phyloP scores from a whole-genome alignment of 2,113 vertebrate genomes.

The Protobothrops flavoviridis region DNA sequence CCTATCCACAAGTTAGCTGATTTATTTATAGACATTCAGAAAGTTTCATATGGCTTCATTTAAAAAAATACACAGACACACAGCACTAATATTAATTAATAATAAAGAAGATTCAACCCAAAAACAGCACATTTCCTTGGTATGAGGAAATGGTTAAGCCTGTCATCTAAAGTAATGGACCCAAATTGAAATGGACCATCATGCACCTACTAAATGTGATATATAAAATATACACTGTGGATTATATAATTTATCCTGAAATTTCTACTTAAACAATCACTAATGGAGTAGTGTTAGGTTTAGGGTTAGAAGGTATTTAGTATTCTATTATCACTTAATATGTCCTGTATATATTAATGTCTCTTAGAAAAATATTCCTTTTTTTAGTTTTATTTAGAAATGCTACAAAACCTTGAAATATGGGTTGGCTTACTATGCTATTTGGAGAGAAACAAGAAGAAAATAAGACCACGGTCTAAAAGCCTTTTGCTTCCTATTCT shows the following conservation, averaged over 20 bases:
- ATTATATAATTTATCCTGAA: not conserved
- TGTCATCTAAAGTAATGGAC: not conserved
- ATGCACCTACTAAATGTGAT: not conserved
- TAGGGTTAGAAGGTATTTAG: not conserved
- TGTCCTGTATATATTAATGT: not conserved
- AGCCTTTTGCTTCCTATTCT: not conserved
- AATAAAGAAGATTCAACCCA: not conserved
- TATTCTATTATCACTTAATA: not conserved
- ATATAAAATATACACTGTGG: not conserved
- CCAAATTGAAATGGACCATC: not conserved
- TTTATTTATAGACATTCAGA: not conserved
- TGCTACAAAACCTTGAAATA: not conserved
- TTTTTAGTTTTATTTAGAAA: not conserved
- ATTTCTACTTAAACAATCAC: not conserved
- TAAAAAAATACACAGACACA: not conserved
- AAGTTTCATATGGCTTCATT: no score
- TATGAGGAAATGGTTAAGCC: not conserved
- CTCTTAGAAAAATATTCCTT: not conserved
- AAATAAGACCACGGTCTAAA: not conserved
- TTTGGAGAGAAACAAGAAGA: not conserved
- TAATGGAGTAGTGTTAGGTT: not conserved
- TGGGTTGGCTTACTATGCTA: not conserved
- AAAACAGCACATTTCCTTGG: not conserved
- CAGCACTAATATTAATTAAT: not conserved
- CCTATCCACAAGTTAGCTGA: not conserved